Evolutionary conservation across 2,113 vertebrate species (phyloP).

Genomic region (Philantomba maxwellii): DNA sequence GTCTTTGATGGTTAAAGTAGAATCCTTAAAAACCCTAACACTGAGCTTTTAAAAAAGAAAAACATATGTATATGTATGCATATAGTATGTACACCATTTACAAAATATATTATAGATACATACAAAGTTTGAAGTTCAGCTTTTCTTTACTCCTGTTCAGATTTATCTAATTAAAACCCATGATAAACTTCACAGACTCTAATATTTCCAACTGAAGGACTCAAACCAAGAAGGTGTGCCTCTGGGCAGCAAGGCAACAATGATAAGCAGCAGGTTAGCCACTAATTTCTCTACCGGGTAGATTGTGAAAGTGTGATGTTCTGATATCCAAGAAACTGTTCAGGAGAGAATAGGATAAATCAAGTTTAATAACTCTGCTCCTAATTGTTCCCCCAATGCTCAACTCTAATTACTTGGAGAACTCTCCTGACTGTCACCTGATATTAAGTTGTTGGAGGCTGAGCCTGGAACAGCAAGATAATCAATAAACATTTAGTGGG

Average conservation of each 20-base stretch:
- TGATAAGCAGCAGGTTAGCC: constrained; percentile 90
- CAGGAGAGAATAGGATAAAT: constrained; percentile 93
- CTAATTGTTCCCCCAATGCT: constrained; percentile 96
- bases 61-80: background rate
- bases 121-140: constrained; percentile 53
- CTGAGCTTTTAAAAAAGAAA: constrained; percentile 63
- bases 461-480: constrained; percentile 88
- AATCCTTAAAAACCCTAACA: constrained; percentile 56
- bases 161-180: constrained; percentile 85
- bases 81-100: background rate
- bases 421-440: constrained; percentile 97
- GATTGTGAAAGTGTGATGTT: constrained; percentile 86
- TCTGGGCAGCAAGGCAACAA: constrained; percentile 83
- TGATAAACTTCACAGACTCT: constrained; percentile 84
- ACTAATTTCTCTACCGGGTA: constrained; percentile 88
- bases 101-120: background rate
- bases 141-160: constrained; percentile 68
- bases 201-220: constrained; percentile 83
- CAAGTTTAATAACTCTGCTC: constrained; percentile 99
- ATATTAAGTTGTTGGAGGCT: constrained; percentile 98
- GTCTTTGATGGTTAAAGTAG: constrained; percentile 46
- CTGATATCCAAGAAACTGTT: constrained; percentile 91
- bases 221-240: constrained; percentile 83
- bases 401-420: constrained; percentile 98
- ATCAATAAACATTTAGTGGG: constrained; percentile 97